Conservation (phyloP, 1,140 invertebrate species). For the Brachionus sp. region DNA sequence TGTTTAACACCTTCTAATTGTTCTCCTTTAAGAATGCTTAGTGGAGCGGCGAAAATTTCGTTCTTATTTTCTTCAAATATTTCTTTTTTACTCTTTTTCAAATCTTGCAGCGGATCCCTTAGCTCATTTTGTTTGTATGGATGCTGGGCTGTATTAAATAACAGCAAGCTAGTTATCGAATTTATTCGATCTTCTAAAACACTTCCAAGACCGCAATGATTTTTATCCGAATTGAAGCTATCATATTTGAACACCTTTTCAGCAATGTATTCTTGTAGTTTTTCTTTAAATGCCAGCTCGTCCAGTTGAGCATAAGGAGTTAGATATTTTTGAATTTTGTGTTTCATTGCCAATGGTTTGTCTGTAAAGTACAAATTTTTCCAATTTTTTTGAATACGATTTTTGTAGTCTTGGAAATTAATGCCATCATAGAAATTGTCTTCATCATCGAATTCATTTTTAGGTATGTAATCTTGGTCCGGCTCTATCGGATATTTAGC, state of each 20-base stretch:
- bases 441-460: not conserved
- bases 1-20: constrained; percentile 8
- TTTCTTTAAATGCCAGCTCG: constrained; percentile 40
- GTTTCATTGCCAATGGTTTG: not conserved
- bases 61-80: constrained; percentile 7
- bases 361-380: constrained; percentile 25
- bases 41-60: constrained; percentile 19
- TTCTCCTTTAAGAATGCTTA: constrained; percentile 31
- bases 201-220: not conserved
- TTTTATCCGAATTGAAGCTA: not conserved
- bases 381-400: constrained; percentile 5
- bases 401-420: constrained; percentile 11
- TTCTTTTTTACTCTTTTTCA: constrained; percentile 27
- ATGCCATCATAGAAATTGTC: constrained; percentile 32
- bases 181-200: constrained; percentile 18
- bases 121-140: constrained; percentile 40
- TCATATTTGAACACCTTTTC: constrained; percentile 28
- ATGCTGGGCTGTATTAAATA: constrained; percentile 43
- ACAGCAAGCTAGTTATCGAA: constrained; percentile 16
- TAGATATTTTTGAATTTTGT: constrained; percentile 41
- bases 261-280: constrained; percentile 13
- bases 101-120: constrained; percentile 21
- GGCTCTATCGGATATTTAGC: constrained; percentile 18
- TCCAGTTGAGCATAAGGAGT: constrained; percentile 27
- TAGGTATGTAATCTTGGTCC: constrained; percentile 10